Evolutionary conservation across 1,140 invertebrate genomes (phyloP).

Genomic region (Cydia fagiglandana): DNA sequence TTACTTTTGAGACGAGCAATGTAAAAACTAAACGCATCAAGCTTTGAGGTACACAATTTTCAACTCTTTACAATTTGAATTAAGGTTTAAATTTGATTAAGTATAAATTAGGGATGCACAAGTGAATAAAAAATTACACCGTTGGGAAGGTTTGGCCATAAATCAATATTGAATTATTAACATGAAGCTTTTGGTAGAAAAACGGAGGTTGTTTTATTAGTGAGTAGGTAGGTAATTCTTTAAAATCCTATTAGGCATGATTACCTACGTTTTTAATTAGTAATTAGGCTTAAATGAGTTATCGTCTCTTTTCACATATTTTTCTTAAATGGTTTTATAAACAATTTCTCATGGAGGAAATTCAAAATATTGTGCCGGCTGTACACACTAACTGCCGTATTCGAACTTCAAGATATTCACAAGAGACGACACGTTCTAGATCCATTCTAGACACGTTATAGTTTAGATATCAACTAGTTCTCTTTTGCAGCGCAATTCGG

Average conservation of each 20-base stretch:
- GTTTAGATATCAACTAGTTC: too few species aligned
- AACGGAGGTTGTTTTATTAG: not conserved
- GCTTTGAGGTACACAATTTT: not conserved
- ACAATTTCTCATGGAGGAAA: too few species aligned
- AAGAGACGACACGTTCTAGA: too few species aligned
- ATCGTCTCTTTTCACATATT: too few species aligned
- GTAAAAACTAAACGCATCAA: not conserved
- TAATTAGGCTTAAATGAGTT: not conserved
- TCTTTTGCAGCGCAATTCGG: too few species aligned
- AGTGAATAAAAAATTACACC: constrained; percentile 14
- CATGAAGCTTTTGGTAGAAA: constrained; percentile 9
- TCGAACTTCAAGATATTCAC: too few species aligned
- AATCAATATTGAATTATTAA: constrained; percentile 32
- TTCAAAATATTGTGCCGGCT: too few species aligned
- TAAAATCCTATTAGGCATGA: not conserved
- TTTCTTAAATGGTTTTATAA: too few species aligned
- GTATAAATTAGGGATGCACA: not conserved
- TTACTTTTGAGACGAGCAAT: not conserved
- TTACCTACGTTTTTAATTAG: not conserved
- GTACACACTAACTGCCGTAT: too few species aligned
- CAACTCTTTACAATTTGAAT: not conserved
- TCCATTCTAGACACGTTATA: too few species aligned
- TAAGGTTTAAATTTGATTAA: not conserved
- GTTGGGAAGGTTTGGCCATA: not conserved
- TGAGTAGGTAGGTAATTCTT: not conserved